phyloP scores from a whole-genome alignment of 2,113 vertebrate genomes.

The Callipepla californica region DNA sequence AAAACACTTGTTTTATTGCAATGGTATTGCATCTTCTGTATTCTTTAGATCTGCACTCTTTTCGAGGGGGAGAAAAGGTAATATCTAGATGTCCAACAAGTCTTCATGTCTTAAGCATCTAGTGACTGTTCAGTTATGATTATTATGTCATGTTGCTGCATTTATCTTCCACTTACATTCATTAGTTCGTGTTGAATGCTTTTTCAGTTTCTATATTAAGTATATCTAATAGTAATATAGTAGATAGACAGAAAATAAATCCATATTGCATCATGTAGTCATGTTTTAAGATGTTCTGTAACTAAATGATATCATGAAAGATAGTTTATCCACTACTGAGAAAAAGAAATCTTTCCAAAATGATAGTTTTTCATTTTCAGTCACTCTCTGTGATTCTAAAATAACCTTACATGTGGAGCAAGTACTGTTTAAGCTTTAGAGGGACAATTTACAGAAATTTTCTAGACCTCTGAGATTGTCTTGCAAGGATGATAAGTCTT shows the following conservation, averaged over 20 bases:
- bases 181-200: not conserved
- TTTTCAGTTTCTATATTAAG: not conserved
- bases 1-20: accelerated
- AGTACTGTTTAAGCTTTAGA: not conserved
- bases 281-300: not conserved
- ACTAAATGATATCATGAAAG: not conserved
- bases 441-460: not conserved
- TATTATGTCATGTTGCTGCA: not conserved
- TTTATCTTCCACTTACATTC: not conserved
- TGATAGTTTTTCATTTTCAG: not conserved
- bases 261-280: not conserved
- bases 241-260: not conserved
- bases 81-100: not conserved
- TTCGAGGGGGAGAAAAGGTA: no score
- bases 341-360: not conserved
- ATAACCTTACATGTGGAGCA: not conserved
- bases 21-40: not conserved
- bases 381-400: not conserved
- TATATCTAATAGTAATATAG: not conserved
- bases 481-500: conserved; percentile 15
- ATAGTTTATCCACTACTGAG: not conserved
- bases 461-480: not conserved
- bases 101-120: not conserved
- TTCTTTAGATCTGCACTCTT: not conserved
- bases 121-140: no score